Conservation (phyloP, 2,113 vertebrate genomes). For the Microtus montanus region DNA sequence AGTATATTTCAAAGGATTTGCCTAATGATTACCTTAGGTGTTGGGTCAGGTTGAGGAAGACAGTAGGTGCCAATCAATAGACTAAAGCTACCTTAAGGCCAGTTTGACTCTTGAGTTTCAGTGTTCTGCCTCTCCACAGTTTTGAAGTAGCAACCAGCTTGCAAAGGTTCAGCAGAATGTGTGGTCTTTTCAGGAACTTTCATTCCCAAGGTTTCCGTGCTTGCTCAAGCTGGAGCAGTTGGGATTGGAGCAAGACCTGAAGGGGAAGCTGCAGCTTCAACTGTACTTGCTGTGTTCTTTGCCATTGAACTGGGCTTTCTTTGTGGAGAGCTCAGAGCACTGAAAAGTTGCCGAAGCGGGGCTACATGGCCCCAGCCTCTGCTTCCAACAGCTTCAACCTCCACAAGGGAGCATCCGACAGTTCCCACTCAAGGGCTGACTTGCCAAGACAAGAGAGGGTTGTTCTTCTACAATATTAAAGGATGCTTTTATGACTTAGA, state of each 20-base stretch:
- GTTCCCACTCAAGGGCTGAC: background rate
- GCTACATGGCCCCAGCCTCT: background rate
- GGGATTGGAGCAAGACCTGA: background rate
- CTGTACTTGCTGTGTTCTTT: background rate
- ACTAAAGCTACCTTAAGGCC: background rate
- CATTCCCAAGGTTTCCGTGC: background rate
- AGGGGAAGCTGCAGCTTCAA: background rate
- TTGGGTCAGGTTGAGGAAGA: background rate
- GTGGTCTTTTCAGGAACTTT: background rate
- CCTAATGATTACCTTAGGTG: background rate
- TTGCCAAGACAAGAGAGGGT: background rate
- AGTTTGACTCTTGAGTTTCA: background rate
- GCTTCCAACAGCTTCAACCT: background rate
- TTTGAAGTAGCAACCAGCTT: background rate
- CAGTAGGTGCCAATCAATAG: background rate
- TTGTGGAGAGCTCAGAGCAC: background rate
- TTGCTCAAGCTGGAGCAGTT: background rate
- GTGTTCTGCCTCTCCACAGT: background rate
- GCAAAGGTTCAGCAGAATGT: background rate
- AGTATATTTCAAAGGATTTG: background rate
- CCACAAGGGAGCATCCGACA: background rate
- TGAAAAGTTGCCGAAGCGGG: background rate
- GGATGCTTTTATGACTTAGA: background rate
- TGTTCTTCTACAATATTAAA: background rate
- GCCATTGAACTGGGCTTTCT: background rate